Percentiles rank a stretch among this genome's conserved stretches.
Conservation (phyloP, 2,113 vertebrate species). For the Sterrhoptilus dennistouni region DNA sequence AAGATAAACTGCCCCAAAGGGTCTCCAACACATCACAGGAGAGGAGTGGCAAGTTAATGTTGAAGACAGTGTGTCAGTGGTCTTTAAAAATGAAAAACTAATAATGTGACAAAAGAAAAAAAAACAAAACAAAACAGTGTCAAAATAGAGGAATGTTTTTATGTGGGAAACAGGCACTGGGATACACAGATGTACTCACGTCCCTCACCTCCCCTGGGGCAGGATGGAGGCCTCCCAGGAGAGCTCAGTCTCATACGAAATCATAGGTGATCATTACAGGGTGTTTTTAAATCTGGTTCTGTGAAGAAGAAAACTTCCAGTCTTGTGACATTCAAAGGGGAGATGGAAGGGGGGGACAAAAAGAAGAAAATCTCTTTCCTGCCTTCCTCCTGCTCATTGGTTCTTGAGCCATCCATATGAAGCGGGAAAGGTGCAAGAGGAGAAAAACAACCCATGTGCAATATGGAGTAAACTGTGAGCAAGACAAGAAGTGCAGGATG, state of each 20-base stretch:
- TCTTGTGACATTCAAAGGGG: not conserved
- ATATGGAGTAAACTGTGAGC: not conserved
- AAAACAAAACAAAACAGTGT: not conserved
- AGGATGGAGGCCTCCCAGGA: not conserved
- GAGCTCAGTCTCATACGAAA: not conserved
- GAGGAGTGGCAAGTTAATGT: not conserved
- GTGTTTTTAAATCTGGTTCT: not conserved
- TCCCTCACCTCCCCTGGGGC: not conserved
- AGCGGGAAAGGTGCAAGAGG: not conserved
- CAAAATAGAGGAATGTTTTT: not conserved
- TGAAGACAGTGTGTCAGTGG: not conserved
- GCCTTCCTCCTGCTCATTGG: not conserved
- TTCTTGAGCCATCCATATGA: not conserved
- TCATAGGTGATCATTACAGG: not conserved
- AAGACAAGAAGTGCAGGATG: accelerated
- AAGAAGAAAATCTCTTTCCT: not conserved
- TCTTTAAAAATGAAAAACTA: not conserved
- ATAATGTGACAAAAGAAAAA: not conserved
- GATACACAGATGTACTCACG: not conserved
- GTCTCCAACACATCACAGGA: not conserved
- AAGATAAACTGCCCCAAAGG: not conserved
- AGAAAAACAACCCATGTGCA: not conserved
- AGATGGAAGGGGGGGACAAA: not conserved
- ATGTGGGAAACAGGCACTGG: not conserved
- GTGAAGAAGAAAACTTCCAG: not conserved